A percentile compares a stretch with the other conserved stretches of the same genome.
Conservation (phyloP, 2,797 vertebrate genomes). For the Poecilia velifera region DNA sequence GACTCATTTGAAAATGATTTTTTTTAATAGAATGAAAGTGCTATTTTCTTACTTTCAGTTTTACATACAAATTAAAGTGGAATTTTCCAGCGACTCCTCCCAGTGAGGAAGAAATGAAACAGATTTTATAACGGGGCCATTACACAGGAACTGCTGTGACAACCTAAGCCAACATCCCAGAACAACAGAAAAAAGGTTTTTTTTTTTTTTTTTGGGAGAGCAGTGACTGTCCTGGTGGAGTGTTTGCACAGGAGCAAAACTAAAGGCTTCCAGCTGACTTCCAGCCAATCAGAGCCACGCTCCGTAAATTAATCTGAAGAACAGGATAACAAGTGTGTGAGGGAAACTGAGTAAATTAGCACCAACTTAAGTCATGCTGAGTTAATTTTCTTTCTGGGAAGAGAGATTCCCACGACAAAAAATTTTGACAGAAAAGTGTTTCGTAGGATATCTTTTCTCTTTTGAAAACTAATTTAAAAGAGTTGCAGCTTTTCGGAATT, state of each 20-base stretch:
- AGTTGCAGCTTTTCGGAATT: not conserved
- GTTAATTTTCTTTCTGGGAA: slow-evolving; percentile 8
- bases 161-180: slow-evolving; percentile 56
- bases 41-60: not conserved
- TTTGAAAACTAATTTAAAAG: slow-evolving; percentile 31
- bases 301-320: slow-evolving; percentile 24
- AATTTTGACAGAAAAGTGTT: slow-evolving; percentile 16
- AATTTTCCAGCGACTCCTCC: slow-evolving; percentile 63
- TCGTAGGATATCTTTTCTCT: not conserved
- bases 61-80: slow-evolving; percentile 43
- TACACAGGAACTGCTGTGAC: slow-evolving; percentile 63
- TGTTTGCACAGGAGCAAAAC: slow-evolving; percentile 25
- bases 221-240: slow-evolving; percentile 53
- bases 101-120: slow-evolving; percentile 46
- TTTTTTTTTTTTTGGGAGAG: slow-evolving; percentile 34
- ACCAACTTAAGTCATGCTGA: slow-evolving; percentile 16
- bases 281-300: slow-evolving; percentile 34
- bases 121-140: slow-evolving; percentile 29
- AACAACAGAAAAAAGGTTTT: slow-evolving; percentile 33
- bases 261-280: slow-evolving; percentile 8
- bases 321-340: slow-evolving; percentile 35
- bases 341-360: slow-evolving; percentile 13
- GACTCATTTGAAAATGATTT: not conserved
- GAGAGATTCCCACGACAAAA: slow-evolving; percentile 8
- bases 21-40: not conserved